A percentile compares a stretch with the other conserved stretches of the same genome.
phyloP scores from a whole-genome alignment of 2,888 invertebrate species.

The Drosophila phalerata region DNA sequence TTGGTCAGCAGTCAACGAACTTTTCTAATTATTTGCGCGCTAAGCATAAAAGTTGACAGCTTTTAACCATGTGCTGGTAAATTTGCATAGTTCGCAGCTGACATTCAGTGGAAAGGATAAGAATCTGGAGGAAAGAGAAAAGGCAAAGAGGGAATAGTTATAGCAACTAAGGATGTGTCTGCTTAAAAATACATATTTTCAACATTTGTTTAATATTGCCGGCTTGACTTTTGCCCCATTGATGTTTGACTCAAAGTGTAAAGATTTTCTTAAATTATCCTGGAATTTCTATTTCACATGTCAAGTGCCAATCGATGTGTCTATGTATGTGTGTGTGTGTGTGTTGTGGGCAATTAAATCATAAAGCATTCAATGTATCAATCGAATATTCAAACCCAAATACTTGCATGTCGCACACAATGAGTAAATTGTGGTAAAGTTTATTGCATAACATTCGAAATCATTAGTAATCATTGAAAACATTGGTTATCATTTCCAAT shows the following conservation, averaged over 20 bases:
- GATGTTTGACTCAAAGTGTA: background rate
- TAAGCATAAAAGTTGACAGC: slow-evolving; percentile 65
- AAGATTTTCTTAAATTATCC: background rate
- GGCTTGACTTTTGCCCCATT: background rate
- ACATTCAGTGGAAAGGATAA: slow-evolving; percentile 28
- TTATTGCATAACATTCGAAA: slow-evolving; percentile 31
- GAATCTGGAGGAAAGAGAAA: background rate
- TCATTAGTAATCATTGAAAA: slow-evolving; percentile 49
- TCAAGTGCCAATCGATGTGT: background rate
- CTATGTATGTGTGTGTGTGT: background rate
- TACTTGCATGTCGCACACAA: background rate
- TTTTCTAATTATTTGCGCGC: slow-evolving; percentile 69
- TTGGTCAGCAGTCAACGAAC: slow-evolving; percentile 57
- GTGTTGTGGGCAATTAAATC: background rate
- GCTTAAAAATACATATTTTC: background rate
- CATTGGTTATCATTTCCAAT: slow-evolving; percentile 38
- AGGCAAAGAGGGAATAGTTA: background rate
- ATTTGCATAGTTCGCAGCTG: slow-evolving; percentile 54
- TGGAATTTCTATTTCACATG: background rate
- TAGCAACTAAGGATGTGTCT: background rate
- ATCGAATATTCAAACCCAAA: slow-evolving; percentile 2
- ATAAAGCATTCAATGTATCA: slow-evolving; percentile 1
- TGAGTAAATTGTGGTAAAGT: slow-evolving; percentile 30
- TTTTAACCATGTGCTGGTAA: slow-evolving; percentile 56
- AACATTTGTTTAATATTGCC: background rate